Percentiles rank a stretch among this genome's conserved stretches.
phyloP scores from a whole-genome alignment of 2,113 vertebrate species.

The Cololabis saira region DNA sequence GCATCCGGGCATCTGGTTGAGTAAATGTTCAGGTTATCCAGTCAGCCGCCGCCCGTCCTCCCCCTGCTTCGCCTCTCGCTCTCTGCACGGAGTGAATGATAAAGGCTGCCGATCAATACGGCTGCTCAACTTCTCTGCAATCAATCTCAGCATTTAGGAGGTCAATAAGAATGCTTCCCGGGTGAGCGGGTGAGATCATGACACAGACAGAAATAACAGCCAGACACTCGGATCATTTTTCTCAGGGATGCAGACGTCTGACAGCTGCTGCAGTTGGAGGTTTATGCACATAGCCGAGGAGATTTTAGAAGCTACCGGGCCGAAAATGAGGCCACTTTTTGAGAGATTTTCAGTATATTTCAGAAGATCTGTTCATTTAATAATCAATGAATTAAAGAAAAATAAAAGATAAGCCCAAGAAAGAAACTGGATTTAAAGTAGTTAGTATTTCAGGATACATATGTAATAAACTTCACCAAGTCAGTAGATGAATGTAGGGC shows the following conservation, averaged over 20 bases:
- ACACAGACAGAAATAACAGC: conserved; percentile 59
- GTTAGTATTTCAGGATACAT: too few species aligned
- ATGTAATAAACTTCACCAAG: too few species aligned
- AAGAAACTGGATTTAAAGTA: too few species aligned
- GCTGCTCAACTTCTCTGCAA: conserved; percentile 73
- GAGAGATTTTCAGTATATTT: too few species aligned
- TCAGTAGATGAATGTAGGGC: too few species aligned
- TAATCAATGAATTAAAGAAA: too few species aligned
- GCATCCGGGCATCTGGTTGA: conserved; percentile 29
- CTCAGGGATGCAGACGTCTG: conserved; percentile 14
- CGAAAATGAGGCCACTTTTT: too few species aligned
- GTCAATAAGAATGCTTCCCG: conserved; percentile 78
- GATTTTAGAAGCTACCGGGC: background rate
- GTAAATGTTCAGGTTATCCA: conserved; percentile 30
- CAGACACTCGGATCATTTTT: conserved; percentile 41
- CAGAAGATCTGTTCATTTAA: too few species aligned
- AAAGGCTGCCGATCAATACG: conserved; percentile 75
- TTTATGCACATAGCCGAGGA: background rate
- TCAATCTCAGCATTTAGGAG: conserved; percentile 78
- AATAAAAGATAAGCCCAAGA: too few species aligned
- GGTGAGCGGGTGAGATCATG: conserved; percentile 56
- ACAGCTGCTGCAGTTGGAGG: background rate
- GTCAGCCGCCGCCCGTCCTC: conserved; percentile 32
- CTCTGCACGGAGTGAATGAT: conserved; percentile 52
- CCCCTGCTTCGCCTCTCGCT: conserved; percentile 24